Percentiles rank a stretch among this genome's conserved stretches.
These are phyloP conservation scores for Neotoma lepida DNA, from an alignment of 2,113 vertebrate species.

Conservation along the genomic window DNA sequence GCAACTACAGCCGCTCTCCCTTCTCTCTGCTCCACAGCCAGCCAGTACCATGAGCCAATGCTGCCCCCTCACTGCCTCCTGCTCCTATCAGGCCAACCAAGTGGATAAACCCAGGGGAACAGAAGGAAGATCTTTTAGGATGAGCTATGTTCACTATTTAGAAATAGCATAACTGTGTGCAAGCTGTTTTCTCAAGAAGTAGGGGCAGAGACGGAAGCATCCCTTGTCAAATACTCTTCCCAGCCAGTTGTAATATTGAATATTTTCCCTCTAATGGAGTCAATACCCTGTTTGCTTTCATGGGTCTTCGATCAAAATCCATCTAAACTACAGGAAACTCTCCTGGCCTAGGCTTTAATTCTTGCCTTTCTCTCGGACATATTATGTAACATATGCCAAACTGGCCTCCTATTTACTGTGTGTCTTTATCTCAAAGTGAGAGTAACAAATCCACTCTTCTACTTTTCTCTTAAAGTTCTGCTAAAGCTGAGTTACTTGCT, in stretches of 20 bases:
- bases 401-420: neutral
- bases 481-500: neutral
- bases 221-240: constrained; percentile 20
- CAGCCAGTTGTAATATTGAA: neutral
- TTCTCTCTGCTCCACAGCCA: constrained; percentile 70
- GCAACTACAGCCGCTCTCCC: constrained; percentile 64
- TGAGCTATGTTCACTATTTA: constrained; percentile 68
- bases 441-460: constrained; percentile 24
- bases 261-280: neutral
- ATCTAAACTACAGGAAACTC: neutral
- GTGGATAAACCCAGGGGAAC: constrained; percentile 68
- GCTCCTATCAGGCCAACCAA: constrained; percentile 67
- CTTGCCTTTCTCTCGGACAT: neutral
- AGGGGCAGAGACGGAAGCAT: constrained; percentile 31
- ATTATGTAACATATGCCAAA: neutral
- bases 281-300: neutral
- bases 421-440: constrained; percentile 6
- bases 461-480: neutral
- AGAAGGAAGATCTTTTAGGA: constrained; percentile 75
- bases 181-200: constrained; percentile 21
- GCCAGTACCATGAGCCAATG: constrained; percentile 46
- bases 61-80: constrained; percentile 71
- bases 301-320: neutral
- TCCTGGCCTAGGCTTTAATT: neutral
- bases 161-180: constrained; percentile 61